phyloP scores from a whole-genome alignment of 2,113 vertebrate genomes.

The Calonectris borealis region DNA sequence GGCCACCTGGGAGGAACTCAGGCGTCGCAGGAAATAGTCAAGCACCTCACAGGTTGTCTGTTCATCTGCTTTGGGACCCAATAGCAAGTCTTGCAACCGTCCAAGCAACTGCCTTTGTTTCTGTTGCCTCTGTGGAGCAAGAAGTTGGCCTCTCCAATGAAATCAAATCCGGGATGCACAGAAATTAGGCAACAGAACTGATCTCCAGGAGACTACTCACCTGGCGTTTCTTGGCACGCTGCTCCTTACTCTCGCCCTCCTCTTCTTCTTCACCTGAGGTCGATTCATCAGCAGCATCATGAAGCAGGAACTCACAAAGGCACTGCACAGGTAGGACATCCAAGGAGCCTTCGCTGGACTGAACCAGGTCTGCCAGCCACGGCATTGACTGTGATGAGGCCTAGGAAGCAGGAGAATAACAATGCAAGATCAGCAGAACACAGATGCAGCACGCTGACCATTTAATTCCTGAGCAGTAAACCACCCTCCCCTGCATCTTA shows the following conservation, averaged over 20 bases:
- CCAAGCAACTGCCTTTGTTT: constrained; percentile 94
- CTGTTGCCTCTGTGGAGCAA: constrained; percentile 84
- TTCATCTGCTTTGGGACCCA: constrained; percentile 93
- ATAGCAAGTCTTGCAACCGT: constrained; percentile 91
- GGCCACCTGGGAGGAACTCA: constrained; percentile 95
- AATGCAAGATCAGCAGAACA: background rate
- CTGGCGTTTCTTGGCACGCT: constrained; percentile 91
- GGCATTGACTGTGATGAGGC: constrained; percentile 99
- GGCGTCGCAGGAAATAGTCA: constrained; percentile 94
- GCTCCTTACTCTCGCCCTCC: constrained; percentile 94
- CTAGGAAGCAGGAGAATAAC: constrained; percentile 43
- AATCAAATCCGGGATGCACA: background rate
- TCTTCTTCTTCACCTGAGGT: constrained; percentile 88
- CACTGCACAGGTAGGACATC: constrained; percentile 97
- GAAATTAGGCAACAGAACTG: background rate
- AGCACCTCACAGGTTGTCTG: constrained; percentile 96
- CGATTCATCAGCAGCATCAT: constrained; percentile 88
- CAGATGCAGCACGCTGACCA: background rate
- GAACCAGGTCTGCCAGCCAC: constrained; percentile 96
- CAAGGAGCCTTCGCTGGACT: constrained; percentile 96
- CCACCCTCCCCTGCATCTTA: background rate
- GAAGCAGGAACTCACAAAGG: constrained; percentile 95
- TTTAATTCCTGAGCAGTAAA: background rate
- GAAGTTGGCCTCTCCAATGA: background rate
- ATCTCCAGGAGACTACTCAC: constrained; percentile 50